Base-by-base conservation (phyloP, 2,888 invertebrate genomes). In the Poecilus cupreus region DNA sequence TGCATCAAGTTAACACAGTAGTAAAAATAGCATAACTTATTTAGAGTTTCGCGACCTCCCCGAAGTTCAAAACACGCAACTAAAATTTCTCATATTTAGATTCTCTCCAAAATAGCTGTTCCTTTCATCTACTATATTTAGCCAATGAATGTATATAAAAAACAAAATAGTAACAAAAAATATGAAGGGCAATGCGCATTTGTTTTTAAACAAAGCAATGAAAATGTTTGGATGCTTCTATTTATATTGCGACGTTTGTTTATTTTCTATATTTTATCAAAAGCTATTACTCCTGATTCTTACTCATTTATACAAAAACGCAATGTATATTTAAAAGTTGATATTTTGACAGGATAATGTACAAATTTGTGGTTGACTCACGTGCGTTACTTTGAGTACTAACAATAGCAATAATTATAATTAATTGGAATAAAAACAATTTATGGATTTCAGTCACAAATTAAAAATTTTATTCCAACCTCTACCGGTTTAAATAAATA, bases 1-100 rank as follows among this genome's bases (percentile, higher is more conserved):
- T 43, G 43, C 43, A 43, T 43, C 43, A 10, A 5, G 32, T 32
- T 32, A 32, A 32, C 8, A 3, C 4, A 32, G 2, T 32, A 32
- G 11, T 60, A 60, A 60, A 60, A 60, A 60, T 60, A 60, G 60
- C 11, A 24, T 26, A n/a, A 60, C 22, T 60, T 60, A 60, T 60
- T 60, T 60, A 11, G 60, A 60, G 43, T 39, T 78, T 78, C 16
- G 78, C 64, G 78, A 64, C 78, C 78, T 78, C 78, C 78, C 43
- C 10, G 75, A 75, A 26, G 49, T 68, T 26, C 18, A 68, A 11
- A 32, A 68, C 37, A 68, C n/a, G 24, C 51, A 51, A 51, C 39
- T 18, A 78, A 60, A 77, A 32, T 39, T 74, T 43, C 22, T 46
- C 74, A 43, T 46, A 75, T 32, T 32, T 75, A 75, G 51, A 75